Evolutionary conservation across 2,888 invertebrate genomes (phyloP).

Genomic region (Cyrtodaria siliqua): DNA sequence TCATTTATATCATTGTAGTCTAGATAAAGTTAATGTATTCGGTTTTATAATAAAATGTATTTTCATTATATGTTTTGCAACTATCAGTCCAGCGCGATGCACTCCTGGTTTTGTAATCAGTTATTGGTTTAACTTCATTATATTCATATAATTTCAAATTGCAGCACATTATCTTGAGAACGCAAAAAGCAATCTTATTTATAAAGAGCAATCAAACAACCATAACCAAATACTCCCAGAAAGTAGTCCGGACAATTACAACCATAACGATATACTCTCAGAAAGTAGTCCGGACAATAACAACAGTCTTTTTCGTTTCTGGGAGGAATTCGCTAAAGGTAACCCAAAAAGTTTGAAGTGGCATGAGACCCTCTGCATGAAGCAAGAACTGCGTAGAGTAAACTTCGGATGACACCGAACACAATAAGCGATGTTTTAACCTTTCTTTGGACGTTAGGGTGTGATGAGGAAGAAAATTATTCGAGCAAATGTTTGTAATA

Average conservation of each 20-base stretch:
- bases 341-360: too few relatives aligned
- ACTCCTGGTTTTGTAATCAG: too few relatives aligned
- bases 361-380: conserved; percentile 22
- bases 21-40: too few relatives aligned
- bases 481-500: not conserved
- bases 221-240: conserved; percentile 33
- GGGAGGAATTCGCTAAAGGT: conserved; percentile 62
- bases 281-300: conserved; percentile 45
- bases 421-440: conserved; percentile 11
- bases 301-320: conserved; percentile 46
- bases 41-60: too few relatives aligned
- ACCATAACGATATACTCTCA: conserved; percentile 32
- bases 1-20: too few relatives aligned
- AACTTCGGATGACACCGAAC: not conserved
- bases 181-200: conserved; percentile 40
- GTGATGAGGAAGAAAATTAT: not conserved
- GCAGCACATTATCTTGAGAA: conserved; percentile 45
- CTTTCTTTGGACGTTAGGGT: conserved; percentile 1
- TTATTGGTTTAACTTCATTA: too few relatives aligned
- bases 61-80: too few relatives aligned
- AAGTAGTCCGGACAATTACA: conserved; percentile 44
- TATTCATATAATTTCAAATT: conserved; percentile 31
- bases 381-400: not conserved
- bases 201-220: conserved; percentile 19
- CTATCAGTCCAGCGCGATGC: too few relatives aligned